Evolutionary conservation across 2,113 vertebrate genomes (phyloP), one percentile per base, ranked within the genome.

Genomic region (Silurus asotus): DNA sequence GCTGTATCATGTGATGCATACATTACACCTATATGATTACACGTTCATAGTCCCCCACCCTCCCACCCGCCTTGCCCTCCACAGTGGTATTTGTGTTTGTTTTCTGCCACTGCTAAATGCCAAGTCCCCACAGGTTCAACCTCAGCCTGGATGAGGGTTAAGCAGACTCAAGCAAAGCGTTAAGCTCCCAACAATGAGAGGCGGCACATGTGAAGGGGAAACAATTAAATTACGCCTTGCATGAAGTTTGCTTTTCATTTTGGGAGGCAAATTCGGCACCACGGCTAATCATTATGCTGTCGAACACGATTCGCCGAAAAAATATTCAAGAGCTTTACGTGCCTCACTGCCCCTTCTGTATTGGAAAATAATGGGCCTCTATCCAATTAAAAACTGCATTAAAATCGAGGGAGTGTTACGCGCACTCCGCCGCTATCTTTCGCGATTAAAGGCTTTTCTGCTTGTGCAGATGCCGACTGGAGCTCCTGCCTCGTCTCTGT

Each of bases 221-320:
- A 95, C 95, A 96, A 96, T 95, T 95, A 94, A 95, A 95, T 95
- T 95, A 96, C 93, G 94, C 94, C 93, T 95, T 94, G 94, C 94
- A 94, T 95, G 93, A 95, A 95, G 95, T 95, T 96, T 96, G 95
- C 95, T 95, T 95, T 95, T 96, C 94, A 96, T 96, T 96, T 95
- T 95, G 94, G 91, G 93, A 94, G 93, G 94, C 94, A 96, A 95
- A 95, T 95, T 95, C 95, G 94, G 93, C 92, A 94, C 92, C 90
- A 91, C 90, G 93, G 92, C 94, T 94, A 96, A 95, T 95, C 94
- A 95, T 95, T 94, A 94, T 95, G 94, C 94, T 95, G 94, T 96
- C 93, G 93, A 95, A 96, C 94, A 95, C 91, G 94, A 96, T 95
- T 95, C 94, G 94, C 94, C 94, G 94, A 94, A 95, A 95, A 95